A percentile compares a stretch with the other conserved stretches of the same genome.
Conservation (phyloP, 2,797 vertebrate species). For the Spondyliosoma cantharus region DNA sequence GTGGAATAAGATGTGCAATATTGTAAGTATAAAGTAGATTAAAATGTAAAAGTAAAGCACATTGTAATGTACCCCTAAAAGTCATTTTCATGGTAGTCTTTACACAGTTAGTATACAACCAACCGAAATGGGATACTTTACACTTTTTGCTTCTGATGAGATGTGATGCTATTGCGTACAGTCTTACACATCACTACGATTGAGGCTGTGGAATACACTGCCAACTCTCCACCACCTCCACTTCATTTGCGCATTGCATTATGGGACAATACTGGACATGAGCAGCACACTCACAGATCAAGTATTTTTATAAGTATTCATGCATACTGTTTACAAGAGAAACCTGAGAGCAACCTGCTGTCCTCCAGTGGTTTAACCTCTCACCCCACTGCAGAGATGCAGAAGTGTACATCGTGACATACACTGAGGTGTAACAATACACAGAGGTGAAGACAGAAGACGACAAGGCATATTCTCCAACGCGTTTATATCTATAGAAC, state of each 20-base stretch:
- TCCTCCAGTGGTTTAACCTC: not conserved
- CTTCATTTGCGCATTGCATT: not conserved
- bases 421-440: not conserved
- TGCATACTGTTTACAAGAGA: not conserved
- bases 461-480: not conserved
- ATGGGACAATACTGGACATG: not conserved
- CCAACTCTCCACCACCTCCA: too few relatives aligned
- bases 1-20: not conserved
- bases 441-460: not conserved
- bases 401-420: not conserved
- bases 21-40: not conserved
- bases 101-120: not conserved
- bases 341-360: not conserved
- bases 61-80: too few relatives aligned
- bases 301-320: not conserved
- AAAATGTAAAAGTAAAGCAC: not conserved
- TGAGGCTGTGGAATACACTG: not conserved
- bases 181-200: not conserved
- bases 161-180: not conserved
- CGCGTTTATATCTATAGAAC: constrained; percentile 10
- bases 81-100: too few relatives aligned
- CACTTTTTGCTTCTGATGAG: not conserved
- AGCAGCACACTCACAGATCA: not conserved
- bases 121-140: not conserved
- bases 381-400: not conserved